Evolutionary conservation across 2,113 vertebrate genomes (phyloP), one percentile per base, ranked within the genome.

Genomic region (Chelonoidis abingdonii): DNA sequence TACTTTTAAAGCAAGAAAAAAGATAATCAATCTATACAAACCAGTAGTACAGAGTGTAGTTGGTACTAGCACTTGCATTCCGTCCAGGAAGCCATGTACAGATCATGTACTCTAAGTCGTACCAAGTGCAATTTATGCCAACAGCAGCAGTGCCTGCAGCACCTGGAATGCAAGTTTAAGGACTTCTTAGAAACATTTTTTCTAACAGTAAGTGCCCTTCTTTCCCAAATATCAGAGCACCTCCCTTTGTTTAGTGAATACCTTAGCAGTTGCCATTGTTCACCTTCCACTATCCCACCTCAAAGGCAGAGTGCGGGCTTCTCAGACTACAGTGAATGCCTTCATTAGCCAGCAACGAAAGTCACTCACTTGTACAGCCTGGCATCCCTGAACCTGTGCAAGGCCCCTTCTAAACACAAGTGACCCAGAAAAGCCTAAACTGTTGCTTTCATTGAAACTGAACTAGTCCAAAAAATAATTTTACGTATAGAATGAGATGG

Each of bases 11-110:
- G 86, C 54, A 96, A 78, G 27, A 12, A 86, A 92, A 75, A 44
- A 87, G 50, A 84, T 31, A 54, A 84, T 31, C 27, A 75, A 75
- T n/a, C 56, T 44, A 25, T 89, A 98, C 98, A 0, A 94, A 98
- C 98, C 97, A 97, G 94, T 97, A 98, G 85, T n/a, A 92, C 75
- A 98, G 41, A 0, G 21, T 90, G 4, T 98, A 98, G 57, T 69
- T 92, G 86, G 97, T 97, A n/a, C 49, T 21, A 1, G 31, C 83
- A 54, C 85, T 92, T 2, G 96, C 84, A 0, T 96, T 96, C 93
- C 85, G 6, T 75, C 98, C 98, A 16, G 94, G 84, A 57, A 1
- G 86, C 98, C 98, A 98, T 0, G 47, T 96, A 89, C 98, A 98
- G 69, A 13, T 41, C 91, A 98, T 88, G 89, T 93, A 86, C 56